Evolutionary conservation across 2,888 invertebrate species (phyloP), one percentile per base, ranked within the genome.

Genomic region (Drosophila maculinotata): DNA sequence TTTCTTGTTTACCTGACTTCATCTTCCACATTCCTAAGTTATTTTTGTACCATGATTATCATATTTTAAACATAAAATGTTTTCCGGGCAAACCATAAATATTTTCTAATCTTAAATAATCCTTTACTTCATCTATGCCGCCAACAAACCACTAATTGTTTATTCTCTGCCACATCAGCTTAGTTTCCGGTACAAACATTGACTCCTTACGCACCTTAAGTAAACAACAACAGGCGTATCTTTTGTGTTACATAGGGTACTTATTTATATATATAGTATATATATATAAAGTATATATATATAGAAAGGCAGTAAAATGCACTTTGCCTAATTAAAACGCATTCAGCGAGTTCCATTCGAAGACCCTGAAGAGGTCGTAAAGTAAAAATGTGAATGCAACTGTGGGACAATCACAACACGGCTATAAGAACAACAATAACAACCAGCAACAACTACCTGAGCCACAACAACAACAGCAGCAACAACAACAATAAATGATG

Each of bases 261-360:
- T 1, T 23, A n/a, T 36, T 20, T n/a, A n/a, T n/a, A n/a, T n/a
- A n/a, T n/a, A n/a, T n/a, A n/a, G n/a, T n/a, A 0, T 30, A 17
- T 20, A 15, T 5, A 6, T 17, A 14, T n/a, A 33, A 30, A 26
- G 28, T n/a, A n/a, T n/a, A 0, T 30, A 17, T 20, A 15, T 5
- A 6, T 17, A 14, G 14, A 33, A 30, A 26, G 28, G 45, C 23
- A 2, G 31, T 58, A 57, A 69, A 75, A 67, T 63, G 82, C 79
- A 71, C 56, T 81, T 71, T 69, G 64, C 51, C 83, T 82, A 82
- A 85, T 85, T 80, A 85, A 82, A 73, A 69, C 53, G 33, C 86
- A 69, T 74, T 83, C 68, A 67, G 75, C 38, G 42, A 51, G 52
- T 54, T 62, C 36, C 52, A 56, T 47, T 52, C 14, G 15, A 28